Evolutionary conservation across 2,113 vertebrate genomes (phyloP).

Genomic region (Lycocorax pyrrhopterus): DNA sequence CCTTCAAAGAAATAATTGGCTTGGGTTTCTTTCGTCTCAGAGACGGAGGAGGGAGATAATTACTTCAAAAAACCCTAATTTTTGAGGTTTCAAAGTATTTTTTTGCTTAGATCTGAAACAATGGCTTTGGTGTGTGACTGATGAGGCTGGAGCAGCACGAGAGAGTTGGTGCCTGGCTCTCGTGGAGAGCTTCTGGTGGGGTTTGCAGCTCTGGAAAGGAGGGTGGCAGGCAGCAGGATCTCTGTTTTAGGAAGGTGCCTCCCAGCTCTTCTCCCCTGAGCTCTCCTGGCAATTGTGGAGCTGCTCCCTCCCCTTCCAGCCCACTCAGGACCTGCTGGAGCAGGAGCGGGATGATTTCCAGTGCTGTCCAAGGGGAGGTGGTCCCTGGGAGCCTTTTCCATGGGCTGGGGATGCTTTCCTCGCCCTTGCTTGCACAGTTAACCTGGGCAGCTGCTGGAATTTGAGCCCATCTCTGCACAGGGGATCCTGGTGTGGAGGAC

Average conservation of each 20-base stretch:
- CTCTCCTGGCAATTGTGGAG: background rate
- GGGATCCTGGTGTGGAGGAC: background rate
- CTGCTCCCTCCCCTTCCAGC: background rate
- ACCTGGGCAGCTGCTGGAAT: background rate
- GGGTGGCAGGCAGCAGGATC: background rate
- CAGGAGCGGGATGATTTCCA: background rate
- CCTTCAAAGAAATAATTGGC: constrained; percentile 53
- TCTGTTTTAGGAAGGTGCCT: background rate
- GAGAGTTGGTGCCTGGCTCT: background rate
- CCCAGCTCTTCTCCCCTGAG: background rate
- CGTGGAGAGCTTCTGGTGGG: background rate
- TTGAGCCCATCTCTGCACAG: background rate
- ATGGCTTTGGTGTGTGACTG: background rate
- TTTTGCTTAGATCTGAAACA: background rate
- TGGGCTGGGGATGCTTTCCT: background rate
- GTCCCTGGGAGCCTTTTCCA: background rate
- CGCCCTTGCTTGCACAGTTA: background rate
- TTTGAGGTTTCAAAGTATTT: constrained; percentile 37
- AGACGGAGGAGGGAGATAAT: constrained; percentile 17
- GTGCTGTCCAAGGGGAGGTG: background rate
- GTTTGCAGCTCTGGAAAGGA: background rate
- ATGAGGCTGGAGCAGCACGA: background rate
- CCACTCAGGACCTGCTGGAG: background rate
- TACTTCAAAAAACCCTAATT: constrained; percentile 30
- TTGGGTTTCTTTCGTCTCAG: background rate